Evolutionary conservation across 2,113 vertebrate species (phyloP).

Genomic region (Danionella cerebrum): DNA sequence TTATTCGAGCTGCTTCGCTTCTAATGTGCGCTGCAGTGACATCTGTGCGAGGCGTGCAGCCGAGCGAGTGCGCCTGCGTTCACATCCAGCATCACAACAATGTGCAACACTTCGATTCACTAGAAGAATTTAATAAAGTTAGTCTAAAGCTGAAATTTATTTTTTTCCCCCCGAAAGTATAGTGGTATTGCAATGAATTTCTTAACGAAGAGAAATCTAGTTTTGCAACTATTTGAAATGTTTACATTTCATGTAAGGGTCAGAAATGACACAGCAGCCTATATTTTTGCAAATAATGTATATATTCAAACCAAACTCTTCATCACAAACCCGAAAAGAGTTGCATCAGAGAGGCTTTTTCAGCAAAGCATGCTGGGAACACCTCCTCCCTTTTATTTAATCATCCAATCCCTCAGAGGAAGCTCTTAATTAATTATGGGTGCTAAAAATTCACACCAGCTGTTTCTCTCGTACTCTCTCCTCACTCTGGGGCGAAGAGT

Average conservation of each 20-base stretch:
- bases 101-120: no score
- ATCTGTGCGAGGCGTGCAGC: conserved; percentile 60
- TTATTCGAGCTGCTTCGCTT: conserved; percentile 61
- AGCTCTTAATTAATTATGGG: conserved; percentile 78
- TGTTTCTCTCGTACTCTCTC: conserved; percentile 59
- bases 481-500: conserved; percentile 43
- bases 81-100: no score
- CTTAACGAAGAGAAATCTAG: no score
- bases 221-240: no score
- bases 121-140: no score
- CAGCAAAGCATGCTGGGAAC: conserved; percentile 60
- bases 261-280: no score
- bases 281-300: no score
- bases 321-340: conserved; percentile 46
- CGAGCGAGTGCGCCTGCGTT: conserved; percentile 63
- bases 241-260: no score
- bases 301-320: conserved; percentile 44
- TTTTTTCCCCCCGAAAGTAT: no score
- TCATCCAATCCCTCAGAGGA: conserved; percentile 72
- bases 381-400: conserved; percentile 71
- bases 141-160: no score
- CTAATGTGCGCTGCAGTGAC: conserved; percentile 64
- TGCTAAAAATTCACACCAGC: conserved; percentile 76
- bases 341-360: conserved; percentile 59
- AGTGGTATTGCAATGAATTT: no score